Evolutionary conservation across 2,113 vertebrate species (phyloP), one percentile per base, ranked within the genome.

Genomic region (Myanophis thanlyinensis): DNA sequence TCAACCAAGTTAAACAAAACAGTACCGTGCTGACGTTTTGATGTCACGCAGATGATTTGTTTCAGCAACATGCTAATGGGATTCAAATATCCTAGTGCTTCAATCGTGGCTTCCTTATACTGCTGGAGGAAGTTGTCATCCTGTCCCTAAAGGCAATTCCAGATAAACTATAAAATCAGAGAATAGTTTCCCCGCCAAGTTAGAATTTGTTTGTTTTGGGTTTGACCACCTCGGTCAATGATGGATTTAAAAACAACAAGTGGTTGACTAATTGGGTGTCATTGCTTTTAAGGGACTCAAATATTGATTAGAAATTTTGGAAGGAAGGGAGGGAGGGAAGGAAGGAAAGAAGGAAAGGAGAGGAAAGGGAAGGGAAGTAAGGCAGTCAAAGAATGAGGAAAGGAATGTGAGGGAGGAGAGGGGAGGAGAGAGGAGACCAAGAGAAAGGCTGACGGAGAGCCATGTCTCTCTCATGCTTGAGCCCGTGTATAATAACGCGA

Each of bases 401-500:
- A 22, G 20, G 52, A 13, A 2, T 10, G 1, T 12, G 49, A 51
- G 12, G 49, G 49, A 51, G 2, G 49, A 52, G 5, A 23, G 18
- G 44, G 40, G 18, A 5, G 52, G 27, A 18, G 1, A 22, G 40
- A 1, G 35, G 35, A 40, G 20, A 27, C 11, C 5, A 15, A 35
- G 3, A 35, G 62, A 8, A 30, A n/a, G 20, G 30, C 25, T 44
- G 9, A 67, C 1, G 13, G 30, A 62, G n/a, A 30, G 62, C 15
- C 9, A 87, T 86, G 40, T 15, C 54, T 46, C 25, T 95, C 88
- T 95, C 95, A 96, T 92, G 89, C 0, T 0, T 48, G 7, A 85
- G 92, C 94, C 89, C 90, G 93, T 95, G 96, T 94, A 93, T 95
- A 95, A 96, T 93, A 95, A 93, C 87, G 93, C 91, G 95, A 91